phyloP scores from a whole-genome alignment of 1,140 invertebrate species.

The Pseudomyrmex cubaensis region DNA sequence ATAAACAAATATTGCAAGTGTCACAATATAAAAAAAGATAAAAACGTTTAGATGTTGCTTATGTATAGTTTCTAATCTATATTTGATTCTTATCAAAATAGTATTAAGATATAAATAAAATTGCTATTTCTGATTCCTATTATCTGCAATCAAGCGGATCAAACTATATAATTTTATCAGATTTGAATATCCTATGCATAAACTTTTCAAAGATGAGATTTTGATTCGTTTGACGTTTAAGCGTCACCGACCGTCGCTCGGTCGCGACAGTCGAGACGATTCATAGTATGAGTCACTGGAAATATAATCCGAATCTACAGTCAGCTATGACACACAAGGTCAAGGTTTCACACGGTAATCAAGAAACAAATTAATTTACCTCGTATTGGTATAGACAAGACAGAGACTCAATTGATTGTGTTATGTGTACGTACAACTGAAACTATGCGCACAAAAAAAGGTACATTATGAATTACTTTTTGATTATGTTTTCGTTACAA shows the following conservation, averaged over 20 bases:
- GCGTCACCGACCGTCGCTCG: not conserved
- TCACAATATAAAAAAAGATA: not conserved
- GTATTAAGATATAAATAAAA: not conserved
- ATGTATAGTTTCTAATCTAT: not conserved
- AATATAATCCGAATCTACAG: slow-evolving; percentile 72
- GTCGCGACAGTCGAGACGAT: slow-evolving; percentile 43
- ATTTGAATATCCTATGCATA: not conserved
- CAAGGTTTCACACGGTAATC: slow-evolving; percentile 74
- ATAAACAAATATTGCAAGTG: not conserved
- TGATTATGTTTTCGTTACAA: too few species aligned
- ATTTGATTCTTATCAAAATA: too few species aligned
- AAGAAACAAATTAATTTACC: slow-evolving; percentile 75
- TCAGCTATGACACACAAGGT: slow-evolving; percentile 73
- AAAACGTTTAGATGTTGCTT: not conserved
- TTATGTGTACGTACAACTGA: too few species aligned
- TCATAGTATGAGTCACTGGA: slow-evolving; percentile 67
- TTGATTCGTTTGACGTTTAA: slow-evolving; percentile 7
- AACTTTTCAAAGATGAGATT: slow-evolving; percentile 4
- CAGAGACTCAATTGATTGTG: too few species aligned
- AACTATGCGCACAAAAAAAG: too few species aligned
- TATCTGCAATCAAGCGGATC: not conserved
- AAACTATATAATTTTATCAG: not conserved
- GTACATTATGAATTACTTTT: too few species aligned
- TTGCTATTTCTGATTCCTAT: not conserved
- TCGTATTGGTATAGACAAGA: slow-evolving; percentile 10